Percentiles rank a stretch among this genome's conserved stretches.
These are phyloP conservation scores for Irena cyanogastra DNA, from an alignment of 2,113 vertebrate species.

Conservation along the genomic window DNA sequence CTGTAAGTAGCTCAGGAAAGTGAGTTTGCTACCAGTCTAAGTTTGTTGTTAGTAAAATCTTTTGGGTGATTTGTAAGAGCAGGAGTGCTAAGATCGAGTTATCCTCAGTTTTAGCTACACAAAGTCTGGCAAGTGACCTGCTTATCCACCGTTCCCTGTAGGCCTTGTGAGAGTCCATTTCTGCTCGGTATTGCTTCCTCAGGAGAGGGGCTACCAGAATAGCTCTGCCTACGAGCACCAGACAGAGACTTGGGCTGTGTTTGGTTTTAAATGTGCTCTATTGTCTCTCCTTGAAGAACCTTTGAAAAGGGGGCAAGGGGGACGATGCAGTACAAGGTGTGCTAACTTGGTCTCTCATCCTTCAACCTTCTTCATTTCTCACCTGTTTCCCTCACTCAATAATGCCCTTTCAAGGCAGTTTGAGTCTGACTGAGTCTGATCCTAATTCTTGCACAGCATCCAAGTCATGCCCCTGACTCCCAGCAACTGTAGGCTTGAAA, in stretches of 20 bases:
- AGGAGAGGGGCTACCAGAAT: background rate
- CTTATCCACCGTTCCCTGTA: background rate
- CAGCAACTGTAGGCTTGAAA: background rate
- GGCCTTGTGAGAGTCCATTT: background rate
- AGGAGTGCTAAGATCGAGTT: background rate
- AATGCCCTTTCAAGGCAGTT: background rate
- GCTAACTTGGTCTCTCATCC: background rate
- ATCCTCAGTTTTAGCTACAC: background rate
- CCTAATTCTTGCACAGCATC: background rate
- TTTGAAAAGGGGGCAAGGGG: background rate
- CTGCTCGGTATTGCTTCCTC: background rate
- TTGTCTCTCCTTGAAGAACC: background rate
- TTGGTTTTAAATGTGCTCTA: background rate
- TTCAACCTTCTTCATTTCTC: background rate
- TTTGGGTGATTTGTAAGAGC: background rate
- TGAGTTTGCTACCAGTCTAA: background rate
- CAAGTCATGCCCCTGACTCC: background rate
- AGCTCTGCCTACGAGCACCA: background rate
- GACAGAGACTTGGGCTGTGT: background rate
- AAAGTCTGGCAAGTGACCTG: background rate
- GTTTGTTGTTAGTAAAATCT: background rate
- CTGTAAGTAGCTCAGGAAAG: background rate
- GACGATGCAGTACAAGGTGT: background rate
- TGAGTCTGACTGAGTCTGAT: background rate
- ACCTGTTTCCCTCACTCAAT: background rate